Evolutionary conservation across 2,113 vertebrate species (phyloP), one percentile per base, ranked within the genome.

Genomic region (Tringa solitaria): DNA sequence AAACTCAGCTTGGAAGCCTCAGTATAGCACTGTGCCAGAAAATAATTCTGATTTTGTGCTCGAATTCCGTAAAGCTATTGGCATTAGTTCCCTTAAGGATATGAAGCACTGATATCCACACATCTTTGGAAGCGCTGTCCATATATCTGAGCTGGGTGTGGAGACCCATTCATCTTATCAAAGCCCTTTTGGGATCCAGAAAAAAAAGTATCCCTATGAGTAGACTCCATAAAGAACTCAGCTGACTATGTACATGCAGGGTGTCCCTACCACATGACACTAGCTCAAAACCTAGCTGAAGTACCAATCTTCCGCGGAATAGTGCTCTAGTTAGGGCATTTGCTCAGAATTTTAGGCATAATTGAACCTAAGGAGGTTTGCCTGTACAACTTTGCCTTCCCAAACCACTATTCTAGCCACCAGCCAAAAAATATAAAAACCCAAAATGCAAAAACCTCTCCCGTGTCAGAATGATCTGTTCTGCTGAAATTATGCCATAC

Each of bases 361-460:
- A 87, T 8, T 59, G 28, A 78, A 59, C 17, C 4, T 59, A 65
- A 74, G 48, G 9, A 89, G 27, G 18, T 74, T 74, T 61, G 12
- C 3, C 17, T 67, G 18, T 59, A 33, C 9, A 75, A 33, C 1
- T 50, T 16, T 23, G 3, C 27, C 20, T 93, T 67, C 28, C 46
- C 26, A 70, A n/a, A 59, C 61, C 9, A 22, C 12, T 74, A 2
- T 65, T 78, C 20, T 46, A 61, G 11, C 2, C 19, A 59, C 6
- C 15, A 76, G 17, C 1, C 26, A 78, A 89, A 78, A 64, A 37
- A 48, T 4, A 11, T 19, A 70, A 70, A 45, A 56, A 8, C 8
- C 0, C 5, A n/a, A 86, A 91, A 26, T 0, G 3, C 1, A 18
- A 27, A 90, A 85, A 12, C 1, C 6, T 51, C 7, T 56, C 4